Evolutionary conservation across 2,113 vertebrate genomes (phyloP).

Genomic region (Oncorhynchus kisutch): DNA sequence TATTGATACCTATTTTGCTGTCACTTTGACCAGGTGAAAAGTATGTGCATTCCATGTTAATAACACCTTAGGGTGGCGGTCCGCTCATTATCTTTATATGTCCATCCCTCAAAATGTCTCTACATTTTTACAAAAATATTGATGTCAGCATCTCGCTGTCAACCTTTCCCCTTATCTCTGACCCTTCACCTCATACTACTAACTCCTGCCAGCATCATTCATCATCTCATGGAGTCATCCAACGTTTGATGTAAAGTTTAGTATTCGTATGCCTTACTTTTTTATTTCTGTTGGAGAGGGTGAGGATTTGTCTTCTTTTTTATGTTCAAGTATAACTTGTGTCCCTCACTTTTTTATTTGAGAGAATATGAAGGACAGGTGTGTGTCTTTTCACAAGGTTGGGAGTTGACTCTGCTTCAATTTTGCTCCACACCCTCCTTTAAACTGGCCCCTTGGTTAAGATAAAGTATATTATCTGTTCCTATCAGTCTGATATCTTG

Average conservation of each 20-base stretch:
- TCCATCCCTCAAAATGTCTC: not conserved
- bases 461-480: too few relatives aligned
- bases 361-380: not conserved
- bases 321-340: not conserved
- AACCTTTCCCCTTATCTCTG: not conserved
- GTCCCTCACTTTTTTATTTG: not conserved
- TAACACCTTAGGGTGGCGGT: conserved; percentile 25
- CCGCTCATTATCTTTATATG: conserved; percentile 15
- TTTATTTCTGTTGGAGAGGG: not conserved
- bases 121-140: not conserved
- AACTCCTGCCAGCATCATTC: conserved; percentile 13
- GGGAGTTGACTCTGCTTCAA: not conserved
- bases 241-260: not conserved
- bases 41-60: conserved; percentile 11
- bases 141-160: conserved; percentile 3
- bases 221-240: conserved; percentile 35
- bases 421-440: not conserved
- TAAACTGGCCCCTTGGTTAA: too few relatives aligned
- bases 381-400: not conserved
- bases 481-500: not conserved
- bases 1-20: not conserved
- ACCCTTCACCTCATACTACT: not conserved
- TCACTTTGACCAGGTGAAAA: conserved; percentile 30
- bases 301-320: not conserved
- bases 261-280: not conserved